Percentiles rank a stretch among this genome's conserved stretches.
phyloP scores from a whole-genome alignment of 2,113 vertebrate species.

The Ornithorhynchus anatinus region DNA sequence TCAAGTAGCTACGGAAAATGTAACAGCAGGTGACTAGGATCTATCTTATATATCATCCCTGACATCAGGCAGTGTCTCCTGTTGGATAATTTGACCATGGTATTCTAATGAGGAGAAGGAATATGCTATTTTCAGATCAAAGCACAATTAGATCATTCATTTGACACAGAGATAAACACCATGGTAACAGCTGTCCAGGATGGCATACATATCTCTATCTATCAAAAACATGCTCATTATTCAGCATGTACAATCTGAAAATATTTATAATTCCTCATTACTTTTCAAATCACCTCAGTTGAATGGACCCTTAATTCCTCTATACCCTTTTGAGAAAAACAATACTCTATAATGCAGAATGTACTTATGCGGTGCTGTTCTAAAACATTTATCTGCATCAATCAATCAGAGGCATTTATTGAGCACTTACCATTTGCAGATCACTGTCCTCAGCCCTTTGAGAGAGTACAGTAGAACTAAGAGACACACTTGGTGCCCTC shows the following conservation, averaged over 20 bases:
- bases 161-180: background rate
- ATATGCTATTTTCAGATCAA: background rate
- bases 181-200: background rate
- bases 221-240: constrained; percentile 3
- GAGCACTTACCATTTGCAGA: too few species aligned
- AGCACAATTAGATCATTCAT: constrained; percentile 22
- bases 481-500: too few species aligned
- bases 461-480: too few species aligned
- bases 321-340: too few species aligned
- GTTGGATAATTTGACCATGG: background rate
- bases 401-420: too few species aligned
- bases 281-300: background rate
- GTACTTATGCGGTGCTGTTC: background rate
- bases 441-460: too few species aligned
- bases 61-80: background rate
- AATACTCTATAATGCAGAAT: too few species aligned
- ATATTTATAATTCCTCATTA: constrained; percentile 27
- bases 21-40: background rate
- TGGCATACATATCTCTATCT: background rate
- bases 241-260: background rate
- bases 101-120: constrained; percentile 21
- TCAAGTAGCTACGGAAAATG: background rate
- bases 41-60: constrained; percentile 23
- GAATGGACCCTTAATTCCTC: too few species aligned
- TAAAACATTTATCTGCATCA: too few species aligned